phyloP scores from a whole-genome alignment of 2,113 vertebrate genomes.

The Oryzias melastigma region DNA sequence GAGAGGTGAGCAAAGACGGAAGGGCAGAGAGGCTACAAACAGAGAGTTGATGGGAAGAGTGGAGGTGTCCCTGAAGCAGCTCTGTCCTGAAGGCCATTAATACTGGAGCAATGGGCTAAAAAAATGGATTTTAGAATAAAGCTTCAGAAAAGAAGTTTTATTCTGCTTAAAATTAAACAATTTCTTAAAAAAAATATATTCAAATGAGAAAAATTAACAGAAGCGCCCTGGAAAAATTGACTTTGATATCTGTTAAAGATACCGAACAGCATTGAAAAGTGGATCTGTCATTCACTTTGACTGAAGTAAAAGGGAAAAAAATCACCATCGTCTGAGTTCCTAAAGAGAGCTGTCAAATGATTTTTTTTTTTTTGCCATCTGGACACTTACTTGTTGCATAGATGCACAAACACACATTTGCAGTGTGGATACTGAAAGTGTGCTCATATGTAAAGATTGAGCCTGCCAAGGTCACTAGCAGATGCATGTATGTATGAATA shows the following conservation, averaged over 20 bases:
- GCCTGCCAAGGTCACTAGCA: slow-evolving; percentile 41
- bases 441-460: slow-evolving; percentile 54
- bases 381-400: slow-evolving; percentile 59
- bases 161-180: too few species aligned
- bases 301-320: slow-evolving; percentile 11
- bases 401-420: slow-evolving; percentile 45
- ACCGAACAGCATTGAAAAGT: neutral
- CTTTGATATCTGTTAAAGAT: neutral
- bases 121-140: slow-evolving; percentile 1
- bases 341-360: slow-evolving; percentile 31
- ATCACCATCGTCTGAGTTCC: slow-evolving; percentile 19
- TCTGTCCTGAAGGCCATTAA: slow-evolving; percentile 49
- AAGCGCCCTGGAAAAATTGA: neutral
- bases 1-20: slow-evolving; percentile 39
- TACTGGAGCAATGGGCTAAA: slow-evolving; percentile 17
- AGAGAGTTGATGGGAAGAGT: slow-evolving; percentile 31
- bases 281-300: slow-evolving; percentile 7
- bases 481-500: slow-evolving; percentile 30
- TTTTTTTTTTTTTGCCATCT: slow-evolving; percentile 63
- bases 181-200: too few species aligned
- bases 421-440: slow-evolving; percentile 44
- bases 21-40: slow-evolving; percentile 42
- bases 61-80: slow-evolving; percentile 43
- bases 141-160: too few species aligned
- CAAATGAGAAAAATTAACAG: too few species aligned